Evolutionary conservation across 2,888 invertebrate species (phyloP), one percentile per base, ranked within the genome.

Genomic region (Dicycla oo): DNA sequence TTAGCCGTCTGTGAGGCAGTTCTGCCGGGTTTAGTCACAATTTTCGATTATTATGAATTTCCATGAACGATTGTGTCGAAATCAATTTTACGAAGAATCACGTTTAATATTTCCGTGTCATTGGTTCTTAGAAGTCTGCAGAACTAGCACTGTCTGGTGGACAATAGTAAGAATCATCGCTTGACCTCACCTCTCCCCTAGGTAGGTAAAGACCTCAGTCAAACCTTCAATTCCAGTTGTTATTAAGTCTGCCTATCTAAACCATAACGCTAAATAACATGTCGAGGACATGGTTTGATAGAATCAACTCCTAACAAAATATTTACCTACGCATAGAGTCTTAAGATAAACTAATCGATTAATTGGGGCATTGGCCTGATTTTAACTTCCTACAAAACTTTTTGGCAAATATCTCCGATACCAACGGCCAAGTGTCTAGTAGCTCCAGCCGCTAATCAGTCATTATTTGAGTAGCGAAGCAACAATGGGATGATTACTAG

Each of bases 21-120:
- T 81, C 47, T 68, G 71, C 68, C 71, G 43, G 51, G 61, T 84
- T 85, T 82, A 84, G 75, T 82, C 82, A 82, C 58, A 75, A 77
- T 78, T 80, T 82, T 73, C 64, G 82, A 78, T 81, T 77, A 69
- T 75, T 82, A 65, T 58, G 57, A 66, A 84, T 75, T 81, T 75
- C 75, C 69, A 77, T 74, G 64, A 77, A 74, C 51, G 66, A 72
- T 75, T 78, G 65, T 74, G 62, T 69, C 45, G 66, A 82, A 82
- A 78, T 75, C 64, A 72, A 79, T 77, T 73, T 83, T 78, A 80
- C 62, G 54, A 60, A 69, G 71, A 83, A 81, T 78, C 40, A 68
- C 65, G 34, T 66, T n/a, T 30, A 64, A 75, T 65, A 75, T 67
- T 64, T 75, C 63, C 75, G 64, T 74, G 72, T 73, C 49, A 83